Evolutionary conservation across 2,113 vertebrate species (phyloP).

Genomic region (Perca fluviatilis): DNA sequence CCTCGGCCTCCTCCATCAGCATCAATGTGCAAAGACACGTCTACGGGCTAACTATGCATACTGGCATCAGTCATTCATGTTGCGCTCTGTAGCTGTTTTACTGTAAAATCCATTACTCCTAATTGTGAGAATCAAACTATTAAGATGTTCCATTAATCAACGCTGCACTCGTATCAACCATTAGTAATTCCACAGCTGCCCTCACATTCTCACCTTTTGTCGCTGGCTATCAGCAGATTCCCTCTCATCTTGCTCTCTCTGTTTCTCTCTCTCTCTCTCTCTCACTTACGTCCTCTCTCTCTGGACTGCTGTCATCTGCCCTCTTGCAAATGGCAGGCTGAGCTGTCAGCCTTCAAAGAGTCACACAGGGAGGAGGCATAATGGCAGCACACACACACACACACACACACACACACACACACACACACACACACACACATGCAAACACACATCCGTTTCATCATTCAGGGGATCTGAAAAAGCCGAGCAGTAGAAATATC

Average conservation of each 20-base stretch:
- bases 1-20: slow-evolving; percentile 47
- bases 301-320: slow-evolving; percentile 49
- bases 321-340: slow-evolving; percentile 60
- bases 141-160: slow-evolving; percentile 68
- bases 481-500: slow-evolving; percentile 66
- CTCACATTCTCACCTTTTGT: slow-evolving; percentile 54
- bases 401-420: slow-evolving; percentile 10
- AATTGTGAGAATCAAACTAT: slow-evolving; percentile 65
- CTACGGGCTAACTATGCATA: slow-evolving; percentile 56
- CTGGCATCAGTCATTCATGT: slow-evolving; percentile 64
- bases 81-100: slow-evolving; percentile 50
- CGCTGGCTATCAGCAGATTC: slow-evolving; percentile 16
- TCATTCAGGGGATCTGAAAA: slow-evolving; percentile 67
- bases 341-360: slow-evolving; percentile 68
- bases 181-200: slow-evolving; percentile 51
- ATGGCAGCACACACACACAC: slow-evolving; percentile 33
- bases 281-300: slow-evolving; percentile 17
- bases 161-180: slow-evolving; percentile 43
- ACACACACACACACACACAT: slow-evolving; percentile 9
- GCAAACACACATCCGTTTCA: slow-evolving; percentile 41
- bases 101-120: slow-evolving; percentile 70
- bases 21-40: slow-evolving; percentile 51
- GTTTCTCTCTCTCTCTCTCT: slow-evolving; percentile 19
- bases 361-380: slow-evolving; percentile 29
- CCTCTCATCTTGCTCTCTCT: neutral